Percentiles rank a stretch among this genome's conserved stretches.
These are phyloP conservation scores for Theonella swinhoei DNA, from an alignment of 37 sponge, comb jelly and placozoan genomes.

Conservation along the genomic window DNA sequence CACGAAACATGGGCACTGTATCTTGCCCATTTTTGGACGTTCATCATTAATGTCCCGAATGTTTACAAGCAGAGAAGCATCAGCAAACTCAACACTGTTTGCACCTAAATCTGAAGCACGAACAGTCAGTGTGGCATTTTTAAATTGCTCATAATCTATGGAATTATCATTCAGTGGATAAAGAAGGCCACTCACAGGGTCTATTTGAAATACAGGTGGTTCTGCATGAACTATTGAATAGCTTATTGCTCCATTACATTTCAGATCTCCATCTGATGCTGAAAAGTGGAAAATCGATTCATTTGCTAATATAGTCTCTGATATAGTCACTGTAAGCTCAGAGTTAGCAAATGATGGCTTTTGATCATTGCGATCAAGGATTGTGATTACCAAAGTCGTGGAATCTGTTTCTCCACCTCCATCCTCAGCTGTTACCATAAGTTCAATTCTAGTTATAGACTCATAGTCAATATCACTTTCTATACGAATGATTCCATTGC, in stretches of 20 bases:
- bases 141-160: constrained; percentile 58
- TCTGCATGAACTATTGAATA: constrained; percentile 51
- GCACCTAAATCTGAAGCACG: constrained; percentile 48
- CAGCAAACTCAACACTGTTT: constrained; percentile 5
- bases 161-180: constrained; percentile 28
- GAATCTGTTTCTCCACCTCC: background rate
- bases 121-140: constrained; percentile 41
- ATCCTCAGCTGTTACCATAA: constrained; percentile 55
- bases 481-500: constrained; percentile 39
- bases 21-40: constrained; percentile 51
- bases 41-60: constrained; percentile 51
- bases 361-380: constrained; percentile 59
- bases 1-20: constrained; percentile 70
- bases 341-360: constrained; percentile 47
- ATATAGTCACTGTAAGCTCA: background rate
- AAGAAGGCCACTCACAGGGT: constrained; percentile 61
- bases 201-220: constrained; percentile 55
- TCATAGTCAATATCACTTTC: constrained; percentile 34
- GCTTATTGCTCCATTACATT: constrained; percentile 56
- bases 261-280: constrained; percentile 55
- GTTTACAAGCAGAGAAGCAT: constrained; percentile 31
- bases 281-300: constrained; percentile 53
- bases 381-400: constrained; percentile 21
- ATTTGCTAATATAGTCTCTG: constrained; percentile 10
- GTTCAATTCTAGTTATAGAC: background rate